Percentiles rank a stretch among this genome's conserved stretches.
Evolutionary conservation across 2,888 invertebrate genomes (phyloP).

Genomic region (Athrips mouffetella): DNA sequence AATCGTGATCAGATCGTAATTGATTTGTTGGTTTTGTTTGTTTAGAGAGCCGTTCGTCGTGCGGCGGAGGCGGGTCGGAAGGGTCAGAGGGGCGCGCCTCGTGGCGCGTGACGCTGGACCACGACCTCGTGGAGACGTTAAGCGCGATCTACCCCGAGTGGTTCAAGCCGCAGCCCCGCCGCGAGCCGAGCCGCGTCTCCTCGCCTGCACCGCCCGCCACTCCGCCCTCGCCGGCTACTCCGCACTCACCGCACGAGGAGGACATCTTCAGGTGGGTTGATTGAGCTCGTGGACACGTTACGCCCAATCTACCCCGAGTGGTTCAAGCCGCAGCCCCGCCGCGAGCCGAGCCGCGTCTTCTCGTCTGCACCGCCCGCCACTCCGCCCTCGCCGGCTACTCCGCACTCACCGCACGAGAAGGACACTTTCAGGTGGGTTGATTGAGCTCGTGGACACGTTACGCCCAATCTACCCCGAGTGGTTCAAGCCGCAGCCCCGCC

Average conservation of each 20-base stretch:
- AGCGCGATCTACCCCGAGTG: conserved; percentile 96
- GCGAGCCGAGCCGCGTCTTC: conserved; percentile 60
- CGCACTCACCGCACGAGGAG: conserved; percentile 45
- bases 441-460: conserved; percentile 94
- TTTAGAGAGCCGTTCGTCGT: conserved; percentile 87
- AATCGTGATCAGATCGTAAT: background rate
- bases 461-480: conserved; percentile 96
- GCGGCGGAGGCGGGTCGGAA: conserved; percentile 85
- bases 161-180: conserved; percentile 83
- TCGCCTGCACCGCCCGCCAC: conserved; percentile 58
- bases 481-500: conserved; percentile 83
- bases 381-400: conserved; percentile 37
- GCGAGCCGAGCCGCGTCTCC: conserved; percentile 60
- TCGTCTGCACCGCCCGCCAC: conserved; percentile 57
- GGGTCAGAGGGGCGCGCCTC: conserved; percentile 85
- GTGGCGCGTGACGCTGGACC: conserved; percentile 95
- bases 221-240: conserved; percentile 37
- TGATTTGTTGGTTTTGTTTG: background rate
- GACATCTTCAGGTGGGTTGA: conserved; percentile 73
- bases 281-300: conserved; percentile 94
- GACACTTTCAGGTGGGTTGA: conserved; percentile 73
- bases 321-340: conserved; percentile 83
- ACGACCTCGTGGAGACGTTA: conserved; percentile 94
- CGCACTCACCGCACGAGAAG: conserved; percentile 45
- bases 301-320: conserved; percentile 96